Conservation (phyloP, 2,113 vertebrate genomes). For the Pelecanoides urinatrix region DNA sequence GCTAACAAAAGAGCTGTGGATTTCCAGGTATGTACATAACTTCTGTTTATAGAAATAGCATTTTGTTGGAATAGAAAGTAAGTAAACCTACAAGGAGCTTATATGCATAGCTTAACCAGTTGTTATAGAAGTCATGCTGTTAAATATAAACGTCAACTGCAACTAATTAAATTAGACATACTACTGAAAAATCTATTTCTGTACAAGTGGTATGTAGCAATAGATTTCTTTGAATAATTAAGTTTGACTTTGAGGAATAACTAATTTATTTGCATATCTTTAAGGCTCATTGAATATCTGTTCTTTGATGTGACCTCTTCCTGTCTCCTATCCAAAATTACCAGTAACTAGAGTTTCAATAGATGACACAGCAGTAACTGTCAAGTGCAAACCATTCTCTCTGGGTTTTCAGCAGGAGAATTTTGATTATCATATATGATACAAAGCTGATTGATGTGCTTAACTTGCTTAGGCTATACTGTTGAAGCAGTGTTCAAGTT, state of each 20-base stretch:
- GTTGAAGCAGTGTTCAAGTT: neutral
- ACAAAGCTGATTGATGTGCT: neutral
- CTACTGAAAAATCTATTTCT: neutral
- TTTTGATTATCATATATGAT: rapidly evolving
- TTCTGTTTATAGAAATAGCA: neutral
- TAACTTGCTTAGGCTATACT: neutral
- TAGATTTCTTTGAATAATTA: neutral
- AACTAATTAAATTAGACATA: neutral
- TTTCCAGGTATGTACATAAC: constrained; percentile 87
- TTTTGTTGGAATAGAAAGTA: neutral
- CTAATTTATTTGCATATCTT: neutral
- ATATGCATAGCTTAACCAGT: neutral
- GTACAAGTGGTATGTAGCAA: neutral
- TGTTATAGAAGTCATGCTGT: neutral
- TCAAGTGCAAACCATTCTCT: neutral
- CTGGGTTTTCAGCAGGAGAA: neutral
- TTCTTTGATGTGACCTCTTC: neutral
- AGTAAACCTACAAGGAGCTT: neutral
- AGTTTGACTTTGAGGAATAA: neutral
- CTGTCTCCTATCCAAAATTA: neutral
- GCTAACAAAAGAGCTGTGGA: constrained; percentile 96
- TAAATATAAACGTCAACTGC: neutral
- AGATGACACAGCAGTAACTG: neutral
- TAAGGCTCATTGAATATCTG: neutral
- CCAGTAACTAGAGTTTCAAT: neutral